These are phyloP conservation scores for Lipotes vexillifer DNA, from an alignment of 2,113 vertebrate genomes.

Conservation along the genomic window DNA sequence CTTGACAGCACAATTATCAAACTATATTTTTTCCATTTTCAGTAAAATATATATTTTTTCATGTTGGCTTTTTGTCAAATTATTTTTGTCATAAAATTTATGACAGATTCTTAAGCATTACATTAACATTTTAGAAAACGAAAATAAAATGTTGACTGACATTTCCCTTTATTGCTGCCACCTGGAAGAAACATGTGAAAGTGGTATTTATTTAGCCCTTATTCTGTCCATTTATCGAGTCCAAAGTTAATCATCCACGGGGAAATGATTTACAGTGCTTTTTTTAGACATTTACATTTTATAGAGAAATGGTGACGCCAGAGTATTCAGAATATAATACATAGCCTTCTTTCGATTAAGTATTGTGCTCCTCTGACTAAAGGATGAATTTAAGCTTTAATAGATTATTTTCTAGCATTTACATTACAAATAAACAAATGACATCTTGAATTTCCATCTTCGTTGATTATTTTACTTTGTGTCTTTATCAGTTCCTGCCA, in stretches of 20 bases:
- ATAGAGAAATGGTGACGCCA: neutral
- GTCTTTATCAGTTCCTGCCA: neutral
- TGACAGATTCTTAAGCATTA: neutral
- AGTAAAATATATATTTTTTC: neutral
- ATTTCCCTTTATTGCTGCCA: slow-evolving; percentile 2
- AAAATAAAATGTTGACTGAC: slow-evolving; percentile 2
- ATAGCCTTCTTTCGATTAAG: neutral
- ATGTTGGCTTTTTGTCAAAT: neutral
- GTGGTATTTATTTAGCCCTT: neutral
- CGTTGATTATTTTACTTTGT: neutral
- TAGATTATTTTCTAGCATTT: neutral
- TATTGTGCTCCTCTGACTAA: neutral
- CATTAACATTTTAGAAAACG: slow-evolving; percentile 24
- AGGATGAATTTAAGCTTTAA: neutral
- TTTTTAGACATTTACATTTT: neutral
- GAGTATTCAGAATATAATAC: neutral
- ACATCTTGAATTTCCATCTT: neutral
- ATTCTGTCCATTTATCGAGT: neutral
- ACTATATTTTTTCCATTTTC: neutral
- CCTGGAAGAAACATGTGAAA: neutral
- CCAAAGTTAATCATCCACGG: neutral
- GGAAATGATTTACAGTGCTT: neutral
- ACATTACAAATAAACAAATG: neutral
- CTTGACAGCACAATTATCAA: neutral
- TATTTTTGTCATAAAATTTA: neutral